Conservation (phyloP, 2,888 invertebrate species). For the Corbicula japonica region DNA sequence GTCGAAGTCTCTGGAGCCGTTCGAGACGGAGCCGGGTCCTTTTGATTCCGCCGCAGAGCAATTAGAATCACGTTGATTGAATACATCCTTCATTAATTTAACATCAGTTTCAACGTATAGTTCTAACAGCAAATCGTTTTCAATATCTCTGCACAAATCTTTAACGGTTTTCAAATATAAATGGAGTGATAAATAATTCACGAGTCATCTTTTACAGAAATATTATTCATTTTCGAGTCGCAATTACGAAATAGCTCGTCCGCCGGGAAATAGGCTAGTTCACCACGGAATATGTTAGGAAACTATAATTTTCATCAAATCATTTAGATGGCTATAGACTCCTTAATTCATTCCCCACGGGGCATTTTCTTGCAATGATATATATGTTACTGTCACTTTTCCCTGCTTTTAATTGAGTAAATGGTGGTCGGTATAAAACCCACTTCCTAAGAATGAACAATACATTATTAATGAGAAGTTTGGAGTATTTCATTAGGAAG, state of each 20-base stretch:
- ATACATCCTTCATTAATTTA: conserved; percentile 28
- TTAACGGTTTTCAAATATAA: conserved; percentile 39
- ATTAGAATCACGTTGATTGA: conserved; percentile 40
- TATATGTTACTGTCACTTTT: conserved; percentile 56
- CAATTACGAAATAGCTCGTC: conserved; percentile 45
- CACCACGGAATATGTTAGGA: conserved; percentile 39
- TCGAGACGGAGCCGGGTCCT: neutral
- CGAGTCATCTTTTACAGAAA: conserved; percentile 8
- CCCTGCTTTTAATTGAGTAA: conserved; percentile 67
- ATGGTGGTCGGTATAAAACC: conserved; percentile 60
- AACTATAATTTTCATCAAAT: conserved; percentile 44
- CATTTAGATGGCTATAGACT: conserved; percentile 47
- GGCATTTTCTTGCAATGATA: conserved; percentile 41
- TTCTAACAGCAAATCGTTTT: conserved; percentile 21
- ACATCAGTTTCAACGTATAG: conserved; percentile 14
- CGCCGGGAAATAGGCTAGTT: conserved; percentile 23
- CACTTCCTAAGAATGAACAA: conserved; percentile 65
- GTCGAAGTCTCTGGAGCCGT: conserved; percentile 8
- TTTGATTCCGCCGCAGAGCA: conserved; percentile 25
- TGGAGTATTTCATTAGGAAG: conserved; percentile 59
- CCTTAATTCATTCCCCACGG: conserved; percentile 44
- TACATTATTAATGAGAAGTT: conserved; percentile 68
- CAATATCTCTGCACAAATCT: conserved; percentile 26
- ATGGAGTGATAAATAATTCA: conserved; percentile 42
- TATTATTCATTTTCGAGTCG: conserved; percentile 40